These are phyloP conservation scores for Yponomeuta cagnagella DNA, from an alignment of 2,888 invertebrate genomes.

Conservation along the genomic window DNA sequence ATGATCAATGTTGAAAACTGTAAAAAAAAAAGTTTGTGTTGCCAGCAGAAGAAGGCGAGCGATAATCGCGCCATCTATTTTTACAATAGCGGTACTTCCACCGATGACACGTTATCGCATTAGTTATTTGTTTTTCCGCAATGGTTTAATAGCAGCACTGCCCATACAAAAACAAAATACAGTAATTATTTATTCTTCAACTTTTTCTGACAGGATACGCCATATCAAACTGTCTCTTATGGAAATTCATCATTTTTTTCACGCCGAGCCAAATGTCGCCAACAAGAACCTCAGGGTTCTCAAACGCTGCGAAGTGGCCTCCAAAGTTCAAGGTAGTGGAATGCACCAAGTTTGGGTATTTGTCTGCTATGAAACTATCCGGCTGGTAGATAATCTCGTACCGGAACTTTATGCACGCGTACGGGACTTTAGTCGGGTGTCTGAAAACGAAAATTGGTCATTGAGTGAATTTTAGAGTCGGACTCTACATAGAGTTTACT, in stretches of 20 bases:
- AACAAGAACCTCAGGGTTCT: background rate
- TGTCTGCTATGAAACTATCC: conserved; percentile 66
- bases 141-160: background rate
- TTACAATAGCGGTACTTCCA: background rate
- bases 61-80: too few relatives aligned
- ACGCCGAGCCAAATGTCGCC: conserved; percentile 7
- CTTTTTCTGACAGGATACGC: background rate
- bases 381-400: conserved; percentile 75
- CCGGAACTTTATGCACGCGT: conserved; percentile 79
- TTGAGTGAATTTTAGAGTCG: too few relatives aligned
- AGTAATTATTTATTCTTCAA: too few relatives aligned
- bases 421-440: conserved; percentile 75
- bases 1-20: too few relatives aligned
- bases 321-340: conserved; percentile 75
- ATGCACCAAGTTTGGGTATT: conserved; percentile 76
- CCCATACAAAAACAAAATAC: background rate
- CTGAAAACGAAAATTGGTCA: conserved; percentile 41
- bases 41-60: too few relatives aligned
- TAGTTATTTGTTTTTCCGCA: background rate
- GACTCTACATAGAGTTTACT: too few relatives aligned
- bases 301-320: conserved; percentile 83
- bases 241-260: background rate
- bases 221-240: background rate
- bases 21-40: too few relatives aligned
- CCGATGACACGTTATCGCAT: background rate